Percentiles rank a stretch among this genome's conserved stretches.
Conservation (phyloP, 2,113 vertebrate genomes). For the Mirounga angustirostris region DNA sequence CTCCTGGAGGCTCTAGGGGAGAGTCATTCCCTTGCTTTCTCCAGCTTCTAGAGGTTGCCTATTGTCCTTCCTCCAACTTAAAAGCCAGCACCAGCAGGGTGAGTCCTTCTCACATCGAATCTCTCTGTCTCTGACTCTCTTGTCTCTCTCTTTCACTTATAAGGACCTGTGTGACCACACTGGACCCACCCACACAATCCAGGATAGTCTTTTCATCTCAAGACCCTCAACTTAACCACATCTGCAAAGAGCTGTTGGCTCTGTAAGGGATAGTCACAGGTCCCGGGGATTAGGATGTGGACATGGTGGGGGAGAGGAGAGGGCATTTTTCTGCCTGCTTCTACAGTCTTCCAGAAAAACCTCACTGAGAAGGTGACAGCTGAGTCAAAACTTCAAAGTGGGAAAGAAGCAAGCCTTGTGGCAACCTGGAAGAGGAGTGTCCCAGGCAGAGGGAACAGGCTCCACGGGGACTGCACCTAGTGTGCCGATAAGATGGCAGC, state of each 20-base stretch:
- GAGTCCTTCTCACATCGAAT: background rate
- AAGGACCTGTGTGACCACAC: background rate
- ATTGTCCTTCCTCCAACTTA: background rate
- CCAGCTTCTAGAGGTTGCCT: background rate
- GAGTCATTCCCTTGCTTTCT: background rate
- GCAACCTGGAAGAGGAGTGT: background rate
- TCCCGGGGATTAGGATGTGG: background rate
- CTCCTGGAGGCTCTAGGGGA: background rate
- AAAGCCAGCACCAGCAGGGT: background rate
- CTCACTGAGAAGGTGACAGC: background rate
- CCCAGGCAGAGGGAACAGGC: background rate
- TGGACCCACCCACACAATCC: background rate
- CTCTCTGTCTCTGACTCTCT: background rate
- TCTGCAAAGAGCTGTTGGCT: background rate
- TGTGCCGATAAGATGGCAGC: background rate
- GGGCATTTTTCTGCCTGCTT: background rate
- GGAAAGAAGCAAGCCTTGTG: background rate
- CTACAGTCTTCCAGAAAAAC: background rate
- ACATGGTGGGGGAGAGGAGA: too few relatives aligned
- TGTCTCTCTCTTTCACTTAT: background rate
- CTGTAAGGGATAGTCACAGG: background rate
- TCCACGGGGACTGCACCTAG: background rate
- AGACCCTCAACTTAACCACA: background rate
- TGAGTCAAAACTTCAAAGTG: background rate
- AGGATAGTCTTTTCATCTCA: background rate